Percentiles rank a stretch among this genome's conserved stretches.
Conservation (phyloP, 2,797 vertebrate genomes). For the Poeciliopsis turneri region DNA sequence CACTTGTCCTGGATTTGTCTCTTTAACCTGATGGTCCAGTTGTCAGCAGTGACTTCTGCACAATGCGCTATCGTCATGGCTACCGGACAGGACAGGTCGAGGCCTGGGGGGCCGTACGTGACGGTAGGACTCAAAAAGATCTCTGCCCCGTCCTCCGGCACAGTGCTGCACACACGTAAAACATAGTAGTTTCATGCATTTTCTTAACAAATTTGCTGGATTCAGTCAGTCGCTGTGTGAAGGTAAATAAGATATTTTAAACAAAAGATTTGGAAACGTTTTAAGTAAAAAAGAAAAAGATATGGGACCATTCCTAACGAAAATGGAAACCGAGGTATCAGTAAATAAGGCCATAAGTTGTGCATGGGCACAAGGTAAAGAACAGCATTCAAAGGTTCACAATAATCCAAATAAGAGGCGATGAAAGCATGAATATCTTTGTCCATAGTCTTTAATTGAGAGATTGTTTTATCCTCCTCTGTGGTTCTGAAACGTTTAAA, state of each 20-base stretch:
- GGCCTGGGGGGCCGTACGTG: slow-evolving; percentile 88
- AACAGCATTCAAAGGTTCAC: neutral
- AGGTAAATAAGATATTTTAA: neutral
- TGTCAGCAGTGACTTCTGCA: slow-evolving; percentile 83
- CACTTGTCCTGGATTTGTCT: slow-evolving; percentile 87
- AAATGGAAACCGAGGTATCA: neutral
- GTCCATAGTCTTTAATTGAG: neutral
- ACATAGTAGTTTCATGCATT: neutral
- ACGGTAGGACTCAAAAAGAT: slow-evolving; percentile 90
- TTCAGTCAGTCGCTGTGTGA: neutral
- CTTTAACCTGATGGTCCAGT: slow-evolving; percentile 90
- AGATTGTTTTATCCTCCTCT: neutral
- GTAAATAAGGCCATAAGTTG: neutral
- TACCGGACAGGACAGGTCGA: slow-evolving; percentile 85
- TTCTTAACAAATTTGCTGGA: neutral
- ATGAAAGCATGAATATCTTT: neutral
- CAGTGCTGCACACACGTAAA: slow-evolving; percentile 50
- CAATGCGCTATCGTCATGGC: slow-evolving; percentile 92
- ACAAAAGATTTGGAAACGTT: neutral
- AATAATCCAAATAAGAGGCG: neutral
- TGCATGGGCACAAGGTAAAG: neutral
- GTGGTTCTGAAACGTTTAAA: neutral
- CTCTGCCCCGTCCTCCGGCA: slow-evolving; percentile 84
- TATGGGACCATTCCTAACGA: neutral
- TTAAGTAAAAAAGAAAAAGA: neutral